Evolutionary conservation across 2,888 invertebrate species (phyloP), one percentile per base, ranked within the genome.

Genomic region (Sminthurinus aureus): DNA sequence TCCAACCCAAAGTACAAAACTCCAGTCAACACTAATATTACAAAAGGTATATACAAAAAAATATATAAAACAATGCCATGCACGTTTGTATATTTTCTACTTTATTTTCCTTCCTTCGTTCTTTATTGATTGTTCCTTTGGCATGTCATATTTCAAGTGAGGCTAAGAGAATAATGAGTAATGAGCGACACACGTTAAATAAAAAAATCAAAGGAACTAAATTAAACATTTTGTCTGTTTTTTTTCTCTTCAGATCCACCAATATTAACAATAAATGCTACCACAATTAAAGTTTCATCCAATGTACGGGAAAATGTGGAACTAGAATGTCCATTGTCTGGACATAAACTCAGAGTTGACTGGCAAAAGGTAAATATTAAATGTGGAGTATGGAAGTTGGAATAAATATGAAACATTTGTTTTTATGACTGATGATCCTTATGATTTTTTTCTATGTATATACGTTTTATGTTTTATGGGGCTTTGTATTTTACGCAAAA

Each of bases 361-460:
- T 88, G 88, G 88, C 87, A 78, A 71, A 87, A 87, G 85, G 88
- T 88, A 84, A 83, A 79, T 69, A 2, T 58, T 6, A 11, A 13
- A 13, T 18, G 9, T 58, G 58, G 58, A 13, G 9, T 58, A 58
- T 58, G 18, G 58, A 52, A 52, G 8, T 52, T 13, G 13, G 52
- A 18, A 58, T 18, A 58, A 18, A 58, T n/a, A 13, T 58, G 58
- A 18, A 58, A 18, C 13, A 18, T 58, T 58, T 58, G 2, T 58
- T 58, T 58, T 58, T 58, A 15, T 18, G 58, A 13, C 58, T 58
- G 15, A 58, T 18, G 58, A 58, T 13, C 4, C 58, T 6, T 58
- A 58, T 18, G 58, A 9, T 11, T 58, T 58, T 58, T 58, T 11
- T 0, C 58, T 15, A 6, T 13, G 9, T 11, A 58, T 58, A 4